Evolutionary conservation across 2,797 vertebrate genomes (phyloP), one percentile per base, ranked within the genome.

Genomic region (Microctenopoma lineatum): DNA sequence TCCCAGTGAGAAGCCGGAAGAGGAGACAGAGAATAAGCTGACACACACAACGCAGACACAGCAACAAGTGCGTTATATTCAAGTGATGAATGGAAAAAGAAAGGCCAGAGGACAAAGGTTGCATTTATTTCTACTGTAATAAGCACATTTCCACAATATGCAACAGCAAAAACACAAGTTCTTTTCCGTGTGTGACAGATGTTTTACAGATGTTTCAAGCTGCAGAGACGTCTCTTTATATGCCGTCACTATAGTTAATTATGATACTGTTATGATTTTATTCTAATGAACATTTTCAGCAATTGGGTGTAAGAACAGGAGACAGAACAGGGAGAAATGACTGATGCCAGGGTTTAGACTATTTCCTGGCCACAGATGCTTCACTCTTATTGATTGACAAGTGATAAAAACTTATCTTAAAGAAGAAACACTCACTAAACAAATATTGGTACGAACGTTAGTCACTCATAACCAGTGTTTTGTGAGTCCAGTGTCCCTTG

Each of bases 111-210:
- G 74, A 79, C 54, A 79, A 56, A 82, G 81, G 79, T 78, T 29
- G 51, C 48, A 51, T 27, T 25, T n/a, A 9, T 54, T 84, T 80
- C 71, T 86, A 66, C 70, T 74, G 65, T 41, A 57, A 82, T 79
- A 81, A 87, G 83, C 83, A 84, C 42, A 69, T 88, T 88, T 86
- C 14, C 52, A 2, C 26, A 7, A 63, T 26, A 68, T 15, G 27
- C 25, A 65, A 62, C 36, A 52, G n/a, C 3, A n/a, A 14, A 42
- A 36, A 36, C 34, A 36, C 21, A 21, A 21, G 21, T 21, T 21
- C 9, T 36, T 11, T 36, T 36, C 36, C 36, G 7, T 32, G 36
- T 36, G 21, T 21, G 21, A 21, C 21, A 21, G 21, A 21, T 21
- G 21, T 21, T 21, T 21, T 21, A 21, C 21, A 21, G 21, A 21